Conservation (phyloP, 2,888 invertebrate genomes). For the Vesta saturnalis region DNA sequence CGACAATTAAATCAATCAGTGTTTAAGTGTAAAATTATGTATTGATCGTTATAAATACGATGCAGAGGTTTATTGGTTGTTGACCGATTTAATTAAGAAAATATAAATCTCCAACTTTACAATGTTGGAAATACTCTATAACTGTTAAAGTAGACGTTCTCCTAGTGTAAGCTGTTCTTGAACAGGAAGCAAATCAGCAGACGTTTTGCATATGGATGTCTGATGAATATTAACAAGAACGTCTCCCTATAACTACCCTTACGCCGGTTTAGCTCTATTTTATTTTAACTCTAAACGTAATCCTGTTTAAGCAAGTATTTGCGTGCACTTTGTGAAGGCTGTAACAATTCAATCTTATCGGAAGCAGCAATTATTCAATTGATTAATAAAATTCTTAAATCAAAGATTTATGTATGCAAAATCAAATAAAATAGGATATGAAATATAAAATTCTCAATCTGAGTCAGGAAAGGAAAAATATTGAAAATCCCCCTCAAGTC, state of each 20-base stretch:
- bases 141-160: slow-evolving; percentile 43
- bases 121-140: too few relatives aligned
- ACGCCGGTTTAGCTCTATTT: slow-evolving; percentile 46
- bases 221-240: slow-evolving; percentile 61
- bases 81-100: too few relatives aligned
- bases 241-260: slow-evolving; percentile 44
- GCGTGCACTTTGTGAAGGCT: slow-evolving; percentile 15
- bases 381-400: not conserved
- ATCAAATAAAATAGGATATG: slow-evolving; percentile 44
- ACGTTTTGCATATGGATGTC: slow-evolving; percentile 62
- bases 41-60: too few relatives aligned
- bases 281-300: slow-evolving; percentile 48
- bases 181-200: slow-evolving; percentile 60
- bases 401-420: slow-evolving; percentile 18
- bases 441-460: slow-evolving; percentile 52
- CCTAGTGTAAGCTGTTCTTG: slow-evolving; percentile 54
- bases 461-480: slow-evolving; percentile 45
- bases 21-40: too few relatives aligned
- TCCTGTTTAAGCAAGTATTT: slow-evolving; percentile 29
- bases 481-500: slow-evolving; percentile 45
- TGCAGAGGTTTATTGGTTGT: too few relatives aligned
- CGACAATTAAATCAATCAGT: too few relatives aligned
- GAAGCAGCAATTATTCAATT: slow-evolving; percentile 8
- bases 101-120: too few relatives aligned
- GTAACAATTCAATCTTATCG: not conserved